Percentiles rank a stretch among this genome's conserved stretches.
phyloP scores from a whole-genome alignment of 2,888 invertebrate genomes.

The Leptopterna dolabrata region DNA sequence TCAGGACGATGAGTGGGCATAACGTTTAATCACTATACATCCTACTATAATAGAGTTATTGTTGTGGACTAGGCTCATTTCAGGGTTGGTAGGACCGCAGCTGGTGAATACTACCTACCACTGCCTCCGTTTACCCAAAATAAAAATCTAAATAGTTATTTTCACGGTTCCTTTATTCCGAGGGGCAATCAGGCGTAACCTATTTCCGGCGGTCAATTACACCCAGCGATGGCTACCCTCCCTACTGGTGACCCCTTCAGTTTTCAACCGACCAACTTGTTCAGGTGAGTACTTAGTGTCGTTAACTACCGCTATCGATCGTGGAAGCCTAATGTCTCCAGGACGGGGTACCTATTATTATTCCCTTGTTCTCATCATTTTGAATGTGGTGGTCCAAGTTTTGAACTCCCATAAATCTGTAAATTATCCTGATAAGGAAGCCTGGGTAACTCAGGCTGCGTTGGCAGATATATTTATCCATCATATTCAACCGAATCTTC shows the following conservation, averaged over 20 bases:
- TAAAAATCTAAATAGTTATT: conserved; percentile 42
- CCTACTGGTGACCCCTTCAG: background rate
- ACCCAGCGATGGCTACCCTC: background rate
- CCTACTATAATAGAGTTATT: background rate
- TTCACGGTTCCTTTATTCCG: conserved; percentile 45
- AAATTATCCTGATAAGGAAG: too few species aligned
- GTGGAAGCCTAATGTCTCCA: too few species aligned
- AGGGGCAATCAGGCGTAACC: conserved; percentile 51
- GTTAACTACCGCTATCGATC: background rate
- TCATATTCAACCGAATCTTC: too few species aligned
- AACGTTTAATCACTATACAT: background rate
- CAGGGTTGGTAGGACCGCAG: background rate
- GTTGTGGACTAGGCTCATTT: background rate
- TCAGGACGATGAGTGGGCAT: background rate
- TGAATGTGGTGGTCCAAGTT: too few species aligned
- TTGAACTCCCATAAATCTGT: too few species aligned
- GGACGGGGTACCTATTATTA: too few species aligned
- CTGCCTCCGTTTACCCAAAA: conserved; percentile 20
- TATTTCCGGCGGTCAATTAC: conserved; percentile 51
- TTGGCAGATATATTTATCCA: too few species aligned
- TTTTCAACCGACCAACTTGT: background rate
- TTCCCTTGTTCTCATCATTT: too few species aligned
- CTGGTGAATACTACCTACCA: background rate
- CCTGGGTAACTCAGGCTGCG: too few species aligned
- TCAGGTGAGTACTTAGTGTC: background rate